These are phyloP conservation scores for Macrocentrus cingulum DNA, from an alignment of 1,140 invertebrate genomes.

Conservation along the genomic window DNA sequence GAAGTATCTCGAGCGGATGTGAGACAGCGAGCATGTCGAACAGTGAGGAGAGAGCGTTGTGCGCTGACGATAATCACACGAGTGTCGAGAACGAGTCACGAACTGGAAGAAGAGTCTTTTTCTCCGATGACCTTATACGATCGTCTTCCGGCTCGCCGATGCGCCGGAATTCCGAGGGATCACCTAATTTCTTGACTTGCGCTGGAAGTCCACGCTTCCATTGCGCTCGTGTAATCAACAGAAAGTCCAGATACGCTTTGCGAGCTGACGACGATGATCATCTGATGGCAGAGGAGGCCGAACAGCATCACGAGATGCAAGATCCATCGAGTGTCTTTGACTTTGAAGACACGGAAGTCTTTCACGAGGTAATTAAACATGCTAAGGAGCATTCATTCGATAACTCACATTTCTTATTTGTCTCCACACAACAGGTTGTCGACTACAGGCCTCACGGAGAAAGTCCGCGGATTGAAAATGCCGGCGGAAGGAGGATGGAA, in stretches of 20 bases:
- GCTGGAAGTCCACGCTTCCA: slow-evolving; percentile 48
- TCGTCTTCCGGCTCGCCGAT: slow-evolving; percentile 27
- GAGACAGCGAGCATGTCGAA: slow-evolving; percentile 74
- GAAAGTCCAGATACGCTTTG: slow-evolving; percentile 42
- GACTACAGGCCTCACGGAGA: slow-evolving; percentile 55
- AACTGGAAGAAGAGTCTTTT: slow-evolving; percentile 34
- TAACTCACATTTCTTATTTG: not conserved
- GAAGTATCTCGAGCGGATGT: slow-evolving; percentile 75
- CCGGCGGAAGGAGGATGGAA: slow-evolving; percentile 26
- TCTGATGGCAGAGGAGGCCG: slow-evolving; percentile 40
- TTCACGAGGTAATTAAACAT: slow-evolving; percentile 43
- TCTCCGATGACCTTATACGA: slow-evolving; percentile 31
- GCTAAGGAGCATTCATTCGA: not conserved
- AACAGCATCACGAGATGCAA: slow-evolving; percentile 35
- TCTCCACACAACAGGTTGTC: slow-evolving; percentile 39
- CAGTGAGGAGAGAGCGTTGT: slow-evolving; percentile 49
- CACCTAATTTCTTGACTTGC: slow-evolving; percentile 53
- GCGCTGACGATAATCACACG: slow-evolving; percentile 35
- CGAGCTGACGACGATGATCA: slow-evolving; percentile 47
- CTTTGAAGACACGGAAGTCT: slow-evolving; percentile 52
- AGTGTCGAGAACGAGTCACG: slow-evolving; percentile 31
- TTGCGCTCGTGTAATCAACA: slow-evolving; percentile 23
- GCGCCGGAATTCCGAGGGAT: slow-evolving; percentile 52
- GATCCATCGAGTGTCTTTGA: slow-evolving; percentile 46
- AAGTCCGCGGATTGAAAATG: slow-evolving; percentile 34